A percentile compares a stretch with the other conserved stretches of the same genome.
Evolutionary conservation across 2,888 invertebrate genomes (phyloP).

Genomic region (Aromia moschata): DNA sequence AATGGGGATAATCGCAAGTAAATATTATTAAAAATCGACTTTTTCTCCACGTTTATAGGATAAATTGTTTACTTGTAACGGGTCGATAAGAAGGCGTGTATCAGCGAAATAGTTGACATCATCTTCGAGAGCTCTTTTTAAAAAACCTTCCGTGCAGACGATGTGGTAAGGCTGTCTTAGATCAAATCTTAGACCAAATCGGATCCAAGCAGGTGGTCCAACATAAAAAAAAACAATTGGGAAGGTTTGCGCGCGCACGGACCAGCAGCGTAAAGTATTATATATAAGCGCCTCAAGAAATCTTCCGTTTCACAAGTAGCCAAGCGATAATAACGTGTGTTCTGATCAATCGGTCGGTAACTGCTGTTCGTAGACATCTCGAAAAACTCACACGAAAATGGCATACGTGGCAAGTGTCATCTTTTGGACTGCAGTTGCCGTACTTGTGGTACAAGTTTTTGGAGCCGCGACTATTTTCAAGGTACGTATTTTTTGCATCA

Average conservation of each 20-base stretch:
- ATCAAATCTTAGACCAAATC: too few species aligned
- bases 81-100: neutral
- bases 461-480: constrained; percentile 2
- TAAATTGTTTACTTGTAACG: too few species aligned
- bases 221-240: neutral
- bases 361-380: neutral
- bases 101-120: neutral
- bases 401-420: constrained; percentile 5
- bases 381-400: constrained; percentile 19
- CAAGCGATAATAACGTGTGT: constrained; percentile 1
- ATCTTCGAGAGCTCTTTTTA: neutral
- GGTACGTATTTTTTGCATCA: constrained; percentile 1
- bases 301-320: constrained; percentile 1
- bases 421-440: neutral
- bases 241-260: neutral
- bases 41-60: too few species aligned
- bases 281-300: constrained; percentile 1
- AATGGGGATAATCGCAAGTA: too few species aligned
- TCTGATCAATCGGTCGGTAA: neutral
- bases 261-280: neutral
- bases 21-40: too few species aligned
- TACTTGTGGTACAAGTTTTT: constrained; percentile 9
- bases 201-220: neutral
- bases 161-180: too few species aligned
- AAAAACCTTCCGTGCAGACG: too few species aligned